Evolutionary conservation across 2,888 invertebrate genomes (phyloP).

Genomic region (Eustalomyia histrio): DNA sequence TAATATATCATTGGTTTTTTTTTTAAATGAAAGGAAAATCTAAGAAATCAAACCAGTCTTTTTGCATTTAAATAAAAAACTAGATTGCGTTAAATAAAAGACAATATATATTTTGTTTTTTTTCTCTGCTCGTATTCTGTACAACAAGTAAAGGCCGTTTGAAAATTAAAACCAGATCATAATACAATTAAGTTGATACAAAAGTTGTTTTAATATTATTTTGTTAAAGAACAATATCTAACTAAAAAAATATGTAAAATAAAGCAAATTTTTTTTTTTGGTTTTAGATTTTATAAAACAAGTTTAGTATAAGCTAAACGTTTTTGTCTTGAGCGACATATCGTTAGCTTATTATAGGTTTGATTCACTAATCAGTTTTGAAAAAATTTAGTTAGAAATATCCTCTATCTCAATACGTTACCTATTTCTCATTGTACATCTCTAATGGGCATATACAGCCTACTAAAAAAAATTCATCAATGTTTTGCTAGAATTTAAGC

Average conservation of each 20-base stretch:
- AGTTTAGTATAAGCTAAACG: background rate
- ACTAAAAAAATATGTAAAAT: conserved; percentile 49
- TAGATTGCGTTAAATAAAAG: conserved; percentile 40
- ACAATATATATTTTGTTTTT: conserved; percentile 38
- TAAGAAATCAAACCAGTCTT: conserved; percentile 63
- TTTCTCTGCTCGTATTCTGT: conserved; percentile 26
- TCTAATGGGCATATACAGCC: too few species aligned
- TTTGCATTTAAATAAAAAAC: conserved; percentile 49
- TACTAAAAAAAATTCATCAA: too few species aligned
- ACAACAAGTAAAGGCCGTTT: conserved; percentile 61
- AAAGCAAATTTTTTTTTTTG: conserved; percentile 10
- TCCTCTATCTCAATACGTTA: too few species aligned
- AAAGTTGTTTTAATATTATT: conserved; percentile 41
- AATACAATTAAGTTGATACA: conserved; percentile 38
- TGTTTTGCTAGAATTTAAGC: too few species aligned
- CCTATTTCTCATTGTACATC: too few species aligned
- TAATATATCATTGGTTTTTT: conserved; percentile 37
- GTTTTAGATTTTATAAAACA: background rate
- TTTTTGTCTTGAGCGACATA: background rate
- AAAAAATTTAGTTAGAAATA: too few species aligned
- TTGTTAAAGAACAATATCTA: conserved; percentile 48
- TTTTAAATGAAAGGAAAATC: conserved; percentile 59
- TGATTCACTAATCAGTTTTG: too few species aligned
- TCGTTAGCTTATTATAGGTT: too few species aligned
- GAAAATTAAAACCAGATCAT: conserved; percentile 46